Evolutionary conservation across 2,888 invertebrate species (phyloP), one percentile per base, ranked within the genome.

Genomic region (Pediacus dermestoides): DNA sequence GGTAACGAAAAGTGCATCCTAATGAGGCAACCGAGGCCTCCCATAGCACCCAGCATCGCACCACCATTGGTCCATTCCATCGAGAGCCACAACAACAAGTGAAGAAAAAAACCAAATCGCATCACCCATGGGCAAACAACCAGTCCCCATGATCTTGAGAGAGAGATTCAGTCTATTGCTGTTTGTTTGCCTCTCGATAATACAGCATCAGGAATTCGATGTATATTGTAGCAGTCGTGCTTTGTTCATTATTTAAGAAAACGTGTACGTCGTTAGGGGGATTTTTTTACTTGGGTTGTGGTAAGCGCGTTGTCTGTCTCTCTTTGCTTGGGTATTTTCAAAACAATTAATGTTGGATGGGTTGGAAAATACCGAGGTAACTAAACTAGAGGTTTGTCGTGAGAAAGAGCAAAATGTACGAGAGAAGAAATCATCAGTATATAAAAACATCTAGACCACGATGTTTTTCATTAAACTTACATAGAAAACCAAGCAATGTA

Each of bases 11-110:
- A 58, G 57, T 52, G 64, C 63, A 64, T 64, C 61, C 57, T 67
- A 67, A 68, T 67, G 66, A 68, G 60, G 62, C 55, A 57, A n/a
- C n/a, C n/a, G n/a, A 61, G 55, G 56, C 55, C 55, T 57, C 50
- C 50, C 48, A 45, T 46, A 35, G 48, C 39, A 45, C 50, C 46
- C 39, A 36, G 42, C 39, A 42, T 53, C 52, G 52, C 49, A 48
- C 53, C 53, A 52, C 52, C 49, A 68, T 68, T 68, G 68, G 69
- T 61, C 59, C 60, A 54, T 14, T 13, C 13, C 3, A 3, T 28
- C 11, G 3, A 6, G 21, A 18, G 21, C n/a, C n/a, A n/a, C n/a
- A n/a, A n/a, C n/a, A n/a, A n/a, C n/a, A 23, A 23, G 4, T 23
- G n/a, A 6, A 23, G 23, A 23, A 23, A 23, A 23, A 44, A 45